phyloP scores from a whole-genome alignment of 2,113 vertebrate genomes.

The Tautogolabrus adspersus region DNA sequence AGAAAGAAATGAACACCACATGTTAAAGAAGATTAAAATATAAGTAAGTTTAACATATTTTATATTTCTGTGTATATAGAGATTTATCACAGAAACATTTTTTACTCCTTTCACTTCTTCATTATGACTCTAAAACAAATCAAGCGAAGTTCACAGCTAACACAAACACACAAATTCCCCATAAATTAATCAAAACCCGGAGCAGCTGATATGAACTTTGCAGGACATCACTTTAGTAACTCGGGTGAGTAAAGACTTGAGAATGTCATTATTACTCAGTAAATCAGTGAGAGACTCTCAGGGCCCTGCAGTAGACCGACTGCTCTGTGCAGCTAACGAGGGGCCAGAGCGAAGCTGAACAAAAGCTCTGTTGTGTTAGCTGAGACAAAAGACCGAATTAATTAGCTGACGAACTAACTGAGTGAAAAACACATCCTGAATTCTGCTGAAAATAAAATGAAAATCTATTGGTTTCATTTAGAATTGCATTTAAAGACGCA shows the following conservation, averaged over 20 bases:
- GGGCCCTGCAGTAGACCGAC: conserved; percentile 15
- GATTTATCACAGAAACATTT: too few relatives aligned
- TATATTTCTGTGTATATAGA: too few relatives aligned
- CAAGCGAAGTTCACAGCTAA: neutral
- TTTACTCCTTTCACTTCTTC: too few relatives aligned
- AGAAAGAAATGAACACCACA: too few relatives aligned
- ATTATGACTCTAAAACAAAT: neutral
- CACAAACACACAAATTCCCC: neutral
- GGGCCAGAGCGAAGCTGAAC: conserved; percentile 5
- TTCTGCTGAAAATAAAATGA: neutral
- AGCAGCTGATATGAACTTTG: neutral
- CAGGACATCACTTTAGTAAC: neutral
- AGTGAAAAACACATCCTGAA: neutral
- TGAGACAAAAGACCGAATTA: neutral
- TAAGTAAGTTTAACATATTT: too few relatives aligned
- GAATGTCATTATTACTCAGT: neutral
- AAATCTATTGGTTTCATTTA: neutral
- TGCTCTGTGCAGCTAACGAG: conserved; percentile 23
- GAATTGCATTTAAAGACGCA: neutral
- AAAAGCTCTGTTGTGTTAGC: conserved; percentile 23
- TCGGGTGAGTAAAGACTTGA: neutral
- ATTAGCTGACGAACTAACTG: conserved; percentile 2
- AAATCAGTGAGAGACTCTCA: conserved; percentile 30
- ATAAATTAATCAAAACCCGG: neutral
- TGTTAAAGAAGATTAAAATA: too few relatives aligned